Percentiles rank a stretch among this genome's conserved stretches.
phyloP scores from a whole-genome alignment of 2,113 vertebrate species.

The Phyllopteryx taeniolatus region DNA sequence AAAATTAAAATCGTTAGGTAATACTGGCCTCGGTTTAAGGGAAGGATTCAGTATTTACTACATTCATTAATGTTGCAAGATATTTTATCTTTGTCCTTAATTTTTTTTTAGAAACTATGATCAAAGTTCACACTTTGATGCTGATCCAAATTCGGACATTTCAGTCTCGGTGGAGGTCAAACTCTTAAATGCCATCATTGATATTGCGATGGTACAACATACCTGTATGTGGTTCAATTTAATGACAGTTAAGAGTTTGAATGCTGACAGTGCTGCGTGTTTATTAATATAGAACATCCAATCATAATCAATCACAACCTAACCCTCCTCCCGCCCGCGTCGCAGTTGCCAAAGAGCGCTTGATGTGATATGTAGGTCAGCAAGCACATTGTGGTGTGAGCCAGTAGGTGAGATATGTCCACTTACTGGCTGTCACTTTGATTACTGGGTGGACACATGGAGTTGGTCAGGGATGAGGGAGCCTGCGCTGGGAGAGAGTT shows the following conservation, averaged over 20 bases:
- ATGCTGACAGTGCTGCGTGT: slow-evolving; percentile 39
- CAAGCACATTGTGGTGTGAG: slow-evolving; percentile 52
- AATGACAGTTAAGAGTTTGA: not conserved
- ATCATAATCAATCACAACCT: slow-evolving; percentile 26
- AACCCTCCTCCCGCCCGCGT: slow-evolving; percentile 29
- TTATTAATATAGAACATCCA: slow-evolving; percentile 55
- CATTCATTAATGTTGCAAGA: not conserved
- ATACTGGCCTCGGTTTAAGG: no score
- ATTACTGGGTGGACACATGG: slow-evolving; percentile 67
- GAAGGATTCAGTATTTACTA: no score
- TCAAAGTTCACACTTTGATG: not conserved
- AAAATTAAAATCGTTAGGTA: no score
- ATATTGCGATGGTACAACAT: not conserved
- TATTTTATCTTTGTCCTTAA: not conserved
- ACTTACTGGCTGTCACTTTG: slow-evolving; percentile 65
- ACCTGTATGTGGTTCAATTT: not conserved
- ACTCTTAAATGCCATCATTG: not conserved
- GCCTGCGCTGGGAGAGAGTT: slow-evolving; percentile 54
- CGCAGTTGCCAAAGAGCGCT: slow-evolving; percentile 45
- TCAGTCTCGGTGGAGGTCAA: not conserved
- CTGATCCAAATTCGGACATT: not conserved
- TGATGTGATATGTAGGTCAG: slow-evolving; percentile 72
- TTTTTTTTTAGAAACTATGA: not conserved
- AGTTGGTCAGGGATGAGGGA: slow-evolving; percentile 62
- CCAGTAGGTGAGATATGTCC: slow-evolving; percentile 57